Percentiles rank a stretch among this genome's conserved stretches.
Conservation (phyloP, 2,888 invertebrate genomes). For the Argynnis bischoffii region DNA sequence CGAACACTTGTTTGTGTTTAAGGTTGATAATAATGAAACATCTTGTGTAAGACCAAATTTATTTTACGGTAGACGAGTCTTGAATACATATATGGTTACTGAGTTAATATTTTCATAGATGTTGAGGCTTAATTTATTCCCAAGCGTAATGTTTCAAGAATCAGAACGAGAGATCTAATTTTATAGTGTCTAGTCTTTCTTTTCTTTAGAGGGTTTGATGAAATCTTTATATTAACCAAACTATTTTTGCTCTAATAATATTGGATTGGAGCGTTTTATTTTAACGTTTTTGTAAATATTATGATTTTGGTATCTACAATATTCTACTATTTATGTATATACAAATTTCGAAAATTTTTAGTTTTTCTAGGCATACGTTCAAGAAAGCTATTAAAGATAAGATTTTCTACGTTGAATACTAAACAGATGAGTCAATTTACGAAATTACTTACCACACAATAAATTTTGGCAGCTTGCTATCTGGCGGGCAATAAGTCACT, state of each 20-base stretch:
- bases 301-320: too few species aligned
- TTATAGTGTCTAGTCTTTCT: not conserved
- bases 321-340: too few species aligned
- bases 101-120: slow-evolving; percentile 1
- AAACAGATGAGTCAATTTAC: slow-evolving; percentile 35
- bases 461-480: slow-evolving; percentile 37
- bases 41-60: slow-evolving; percentile 15
- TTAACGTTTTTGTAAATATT: too few species aligned
- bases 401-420: slow-evolving; percentile 24
- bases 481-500: slow-evolving; percentile 64
- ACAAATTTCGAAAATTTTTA: too few species aligned
- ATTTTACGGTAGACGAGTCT: slow-evolving; percentile 8
- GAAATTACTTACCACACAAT: slow-evolving; percentile 34
- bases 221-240: too few species aligned
- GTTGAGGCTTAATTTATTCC: slow-evolving; percentile 3
- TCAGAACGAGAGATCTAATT: slow-evolving; percentile 2
- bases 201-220: not conserved
- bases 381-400: slow-evolving; percentile 21
- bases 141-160: not conserved
- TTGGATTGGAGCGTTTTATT: too few species aligned
- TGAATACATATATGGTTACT: not conserved
- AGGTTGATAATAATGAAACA: slow-evolving; percentile 26
- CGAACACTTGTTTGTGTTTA: slow-evolving; percentile 40
- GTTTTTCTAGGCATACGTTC: slow-evolving; percentile 1
- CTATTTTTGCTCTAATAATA: too few species aligned